Evolutionary conservation across 2,113 vertebrate genomes (phyloP).

Genomic region (Mus musculus): DNA sequence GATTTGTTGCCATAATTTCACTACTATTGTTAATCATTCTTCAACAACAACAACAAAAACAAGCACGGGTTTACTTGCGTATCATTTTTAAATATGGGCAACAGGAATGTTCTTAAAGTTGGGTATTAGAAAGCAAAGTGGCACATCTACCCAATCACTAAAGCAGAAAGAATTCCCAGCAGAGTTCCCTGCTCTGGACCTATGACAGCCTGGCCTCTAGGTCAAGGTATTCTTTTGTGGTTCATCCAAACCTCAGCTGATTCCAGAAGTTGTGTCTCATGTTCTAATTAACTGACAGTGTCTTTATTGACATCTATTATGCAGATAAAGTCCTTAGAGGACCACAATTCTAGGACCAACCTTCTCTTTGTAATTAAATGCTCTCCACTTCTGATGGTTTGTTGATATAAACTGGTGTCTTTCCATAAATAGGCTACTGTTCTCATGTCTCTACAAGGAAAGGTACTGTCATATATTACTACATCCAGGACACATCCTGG

Average conservation of each 20-base stretch:
- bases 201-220: not conserved
- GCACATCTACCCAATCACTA: not conserved
- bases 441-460: not conserved
- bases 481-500: not conserved
- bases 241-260: slow-evolving; percentile 28
- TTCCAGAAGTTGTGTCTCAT: not conserved
- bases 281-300: slow-evolving; percentile 26
- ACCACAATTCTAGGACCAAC: not conserved
- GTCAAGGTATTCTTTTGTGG: slow-evolving; percentile 30
- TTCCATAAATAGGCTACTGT: not conserved
- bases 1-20: not conserved
- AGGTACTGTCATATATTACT: not conserved
- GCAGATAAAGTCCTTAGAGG: not conserved
- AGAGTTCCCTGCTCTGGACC: not conserved
- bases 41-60: not conserved
- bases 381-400: slow-evolving; percentile 20
- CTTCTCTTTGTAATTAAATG: slow-evolving; percentile 14
- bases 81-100: slow-evolving; percentile 13
- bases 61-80: not conserved
- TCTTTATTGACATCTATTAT: slow-evolving; percentile 3
- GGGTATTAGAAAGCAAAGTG: not conserved
- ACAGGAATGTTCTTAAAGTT: not conserved
- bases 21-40: not conserved
- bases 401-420: not conserved
- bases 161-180: not conserved